Conservation (phyloP, 2,113 vertebrate species). For the Ictalurus punctatus region DNA sequence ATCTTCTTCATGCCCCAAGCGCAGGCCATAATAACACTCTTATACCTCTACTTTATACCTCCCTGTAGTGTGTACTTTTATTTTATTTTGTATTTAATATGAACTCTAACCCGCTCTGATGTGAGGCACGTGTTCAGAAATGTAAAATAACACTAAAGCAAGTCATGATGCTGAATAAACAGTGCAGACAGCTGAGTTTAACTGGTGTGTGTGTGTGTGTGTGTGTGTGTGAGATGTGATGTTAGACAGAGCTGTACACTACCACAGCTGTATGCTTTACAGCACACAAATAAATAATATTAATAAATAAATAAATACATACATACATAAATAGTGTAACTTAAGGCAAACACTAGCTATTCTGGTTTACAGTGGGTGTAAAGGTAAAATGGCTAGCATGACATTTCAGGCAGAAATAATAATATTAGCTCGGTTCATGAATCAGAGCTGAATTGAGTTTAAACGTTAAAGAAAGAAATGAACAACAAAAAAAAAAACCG, state of each 20-base stretch:
- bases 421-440: not conserved
- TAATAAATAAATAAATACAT: not conserved
- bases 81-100: no score
- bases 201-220: no score
- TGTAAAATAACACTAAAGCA: not conserved
- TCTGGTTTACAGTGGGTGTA: no score
- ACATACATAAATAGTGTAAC: not conserved
- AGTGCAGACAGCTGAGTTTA: no score
- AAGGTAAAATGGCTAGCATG: not conserved
- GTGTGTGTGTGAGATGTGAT: no score
- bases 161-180: not conserved
- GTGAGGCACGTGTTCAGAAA: not conserved
- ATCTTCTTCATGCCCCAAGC: constrained; percentile 27
- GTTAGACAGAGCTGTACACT: not conserved
- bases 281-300: not conserved
- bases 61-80: no score
- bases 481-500: not conserved
- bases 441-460: not conserved
- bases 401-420: not conserved
- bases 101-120: not conserved
- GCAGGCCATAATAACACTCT: constrained; percentile 52
- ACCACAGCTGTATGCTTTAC: not conserved
- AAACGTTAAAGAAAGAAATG: not conserved
- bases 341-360: not conserved
- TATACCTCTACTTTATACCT: not conserved